These are phyloP conservation scores for Limnephilus auricula DNA, from an alignment of 2,888 invertebrate species.

Conservation along the genomic window DNA sequence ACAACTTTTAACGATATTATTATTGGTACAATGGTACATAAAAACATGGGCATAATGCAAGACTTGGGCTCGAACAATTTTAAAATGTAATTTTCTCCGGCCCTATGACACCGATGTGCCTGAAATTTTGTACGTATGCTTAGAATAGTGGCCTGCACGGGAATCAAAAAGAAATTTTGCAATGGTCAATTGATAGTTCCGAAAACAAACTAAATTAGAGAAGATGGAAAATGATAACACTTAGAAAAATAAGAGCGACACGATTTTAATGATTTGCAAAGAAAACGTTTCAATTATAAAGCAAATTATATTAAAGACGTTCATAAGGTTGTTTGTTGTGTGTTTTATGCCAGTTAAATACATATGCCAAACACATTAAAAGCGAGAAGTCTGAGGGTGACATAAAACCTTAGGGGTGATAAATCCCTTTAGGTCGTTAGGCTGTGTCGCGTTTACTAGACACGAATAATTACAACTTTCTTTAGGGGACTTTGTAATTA, in stretches of 20 bases:
- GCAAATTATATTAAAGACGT: background rate
- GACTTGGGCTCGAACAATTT: no score
- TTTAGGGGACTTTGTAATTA: constrained; percentile 57
- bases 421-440: constrained; percentile 12
- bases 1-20: no score
- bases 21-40: no score
- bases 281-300: background rate
- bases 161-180: no score
- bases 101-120: no score
- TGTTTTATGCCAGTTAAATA: background rate
- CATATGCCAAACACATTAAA: background rate
- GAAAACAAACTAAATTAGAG: background rate
- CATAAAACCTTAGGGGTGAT: background rate
- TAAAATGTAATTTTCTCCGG: no score
- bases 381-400: background rate
- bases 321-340: background rate
- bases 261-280: background rate
- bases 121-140: no score
- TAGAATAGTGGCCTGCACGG: no score
- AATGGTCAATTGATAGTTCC: no score
- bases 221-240: background rate
- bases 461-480: constrained; percentile 44
- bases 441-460: constrained; percentile 34
- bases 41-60: no score
- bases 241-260: background rate